Percentiles rank a stretch among this genome's conserved stretches.
Conservation (phyloP, 2,797 vertebrate species). For the Podarcis siculus region DNA sequence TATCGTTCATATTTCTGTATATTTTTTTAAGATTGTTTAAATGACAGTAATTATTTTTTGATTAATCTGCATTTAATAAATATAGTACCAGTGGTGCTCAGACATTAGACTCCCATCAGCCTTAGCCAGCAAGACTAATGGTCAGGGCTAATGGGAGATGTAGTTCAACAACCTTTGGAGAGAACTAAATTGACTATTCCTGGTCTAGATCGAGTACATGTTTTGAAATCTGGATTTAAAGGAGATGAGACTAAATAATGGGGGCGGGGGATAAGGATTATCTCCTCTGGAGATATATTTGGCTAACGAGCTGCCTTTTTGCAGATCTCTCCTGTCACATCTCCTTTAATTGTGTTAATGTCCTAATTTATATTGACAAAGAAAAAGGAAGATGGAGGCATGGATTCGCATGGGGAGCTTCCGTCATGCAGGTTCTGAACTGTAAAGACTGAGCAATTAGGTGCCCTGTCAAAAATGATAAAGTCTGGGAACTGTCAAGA, state of each 20-base stretch:
- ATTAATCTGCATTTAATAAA: no score
- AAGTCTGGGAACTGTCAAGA: constrained; percentile 1
- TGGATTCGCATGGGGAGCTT: background rate
- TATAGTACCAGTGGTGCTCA: no score
- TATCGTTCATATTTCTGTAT: no score
- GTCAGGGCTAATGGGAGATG: no score
- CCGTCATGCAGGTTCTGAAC: background rate
- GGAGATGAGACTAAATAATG: background rate
- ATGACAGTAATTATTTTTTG: no score
- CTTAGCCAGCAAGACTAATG: no score
- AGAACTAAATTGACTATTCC: no score
- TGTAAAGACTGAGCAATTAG: background rate
- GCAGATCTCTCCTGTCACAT: constrained; percentile 7
- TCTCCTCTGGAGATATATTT: background rate
- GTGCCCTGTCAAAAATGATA: background rate
- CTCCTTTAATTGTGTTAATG: constrained; percentile 9
- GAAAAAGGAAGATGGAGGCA: background rate
- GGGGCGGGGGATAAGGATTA: background rate
- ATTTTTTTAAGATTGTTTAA: no score
- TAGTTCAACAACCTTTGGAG: no score
- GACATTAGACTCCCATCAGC: no score
- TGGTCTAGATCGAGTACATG: background rate
- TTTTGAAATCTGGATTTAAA: background rate
- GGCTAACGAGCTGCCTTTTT: constrained; percentile 29
- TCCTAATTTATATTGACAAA: constrained; percentile 4